These are phyloP conservation scores for Salvelinus alpinus DNA, from an alignment of 2,113 vertebrate species.

Conservation along the genomic window DNA sequence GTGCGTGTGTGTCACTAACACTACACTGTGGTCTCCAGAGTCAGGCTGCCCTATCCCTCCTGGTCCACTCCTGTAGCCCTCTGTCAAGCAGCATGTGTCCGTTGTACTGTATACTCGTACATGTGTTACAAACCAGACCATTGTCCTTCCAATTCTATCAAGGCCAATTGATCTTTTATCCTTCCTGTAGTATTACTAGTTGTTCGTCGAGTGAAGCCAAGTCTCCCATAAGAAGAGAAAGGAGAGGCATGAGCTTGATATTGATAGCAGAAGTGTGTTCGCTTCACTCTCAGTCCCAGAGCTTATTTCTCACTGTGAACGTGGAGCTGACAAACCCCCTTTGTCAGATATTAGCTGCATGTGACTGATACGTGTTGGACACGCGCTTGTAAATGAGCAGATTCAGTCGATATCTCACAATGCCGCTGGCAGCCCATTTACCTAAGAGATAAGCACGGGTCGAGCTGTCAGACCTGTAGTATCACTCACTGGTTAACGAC, in stretches of 20 bases:
- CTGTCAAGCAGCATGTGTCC: conserved; percentile 53
- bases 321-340: background rate
- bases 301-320: background rate
- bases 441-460: conserved; percentile 11
- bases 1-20: too few relatives aligned
- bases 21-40: conserved; percentile 44
- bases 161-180: too few relatives aligned
- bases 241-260: background rate
- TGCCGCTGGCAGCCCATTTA: conserved; percentile 19
- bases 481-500: background rate
- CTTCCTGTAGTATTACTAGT: too few relatives aligned
- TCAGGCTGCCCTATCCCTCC: conserved; percentile 57
- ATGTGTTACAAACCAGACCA: background rate
- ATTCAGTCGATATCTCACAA: conserved; percentile 21
- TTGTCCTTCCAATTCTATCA: background rate
- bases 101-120: conserved; percentile 6
- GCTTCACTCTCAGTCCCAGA: background rate
- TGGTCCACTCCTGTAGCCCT: conserved; percentile 50
- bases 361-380: conserved; percentile 27
- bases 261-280: too few relatives aligned
- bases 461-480: conserved; percentile 4
- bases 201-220: background rate
- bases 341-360: conserved; percentile 39
- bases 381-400: conserved; percentile 33
- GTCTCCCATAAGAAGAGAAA: background rate